Evolutionary conservation across 2,113 vertebrate species (phyloP).

Genomic region (Nesogale talazaci): DNA sequence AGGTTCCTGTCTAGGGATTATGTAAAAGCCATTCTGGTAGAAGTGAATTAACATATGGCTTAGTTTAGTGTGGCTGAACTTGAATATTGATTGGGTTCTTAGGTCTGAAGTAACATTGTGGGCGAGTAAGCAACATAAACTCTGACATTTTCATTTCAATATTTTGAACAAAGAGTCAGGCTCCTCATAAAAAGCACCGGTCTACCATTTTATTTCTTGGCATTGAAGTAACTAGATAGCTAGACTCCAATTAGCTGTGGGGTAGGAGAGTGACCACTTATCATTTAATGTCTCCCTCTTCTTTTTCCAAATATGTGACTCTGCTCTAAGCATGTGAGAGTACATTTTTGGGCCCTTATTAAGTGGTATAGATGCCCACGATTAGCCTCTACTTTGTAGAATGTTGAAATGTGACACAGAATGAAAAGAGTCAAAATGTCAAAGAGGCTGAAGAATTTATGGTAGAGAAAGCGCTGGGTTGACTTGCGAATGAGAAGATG

Average conservation of each 20-base stretch:
- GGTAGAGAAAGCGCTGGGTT: too few species aligned
- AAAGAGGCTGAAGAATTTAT: too few species aligned
- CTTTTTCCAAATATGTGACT: background rate
- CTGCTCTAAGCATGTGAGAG: background rate
- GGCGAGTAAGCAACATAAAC: constrained; percentile 33
- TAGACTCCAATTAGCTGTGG: background rate
- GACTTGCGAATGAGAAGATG: too few species aligned
- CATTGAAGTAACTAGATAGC: background rate
- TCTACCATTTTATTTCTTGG: constrained; percentile 23
- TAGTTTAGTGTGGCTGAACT: constrained; percentile 29
- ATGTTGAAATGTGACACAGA: background rate
- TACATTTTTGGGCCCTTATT: background rate
- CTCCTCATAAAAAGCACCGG: background rate
- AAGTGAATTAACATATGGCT: constrained; percentile 51
- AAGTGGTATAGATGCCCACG: background rate
- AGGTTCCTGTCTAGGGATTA: constrained; percentile 27
- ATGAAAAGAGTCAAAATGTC: too few species aligned
- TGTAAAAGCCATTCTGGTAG: constrained; percentile 57
- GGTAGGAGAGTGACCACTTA: background rate
- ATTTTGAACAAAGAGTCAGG: background rate
- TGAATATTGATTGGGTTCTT: constrained; percentile 58
- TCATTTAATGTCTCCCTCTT: background rate
- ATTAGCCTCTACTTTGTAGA: background rate
- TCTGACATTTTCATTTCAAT: background rate
- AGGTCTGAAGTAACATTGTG: background rate